Evolutionary conservation across 2,888 invertebrate genomes (phyloP).

Genomic region (Anagyrus pseudococci): DNA sequence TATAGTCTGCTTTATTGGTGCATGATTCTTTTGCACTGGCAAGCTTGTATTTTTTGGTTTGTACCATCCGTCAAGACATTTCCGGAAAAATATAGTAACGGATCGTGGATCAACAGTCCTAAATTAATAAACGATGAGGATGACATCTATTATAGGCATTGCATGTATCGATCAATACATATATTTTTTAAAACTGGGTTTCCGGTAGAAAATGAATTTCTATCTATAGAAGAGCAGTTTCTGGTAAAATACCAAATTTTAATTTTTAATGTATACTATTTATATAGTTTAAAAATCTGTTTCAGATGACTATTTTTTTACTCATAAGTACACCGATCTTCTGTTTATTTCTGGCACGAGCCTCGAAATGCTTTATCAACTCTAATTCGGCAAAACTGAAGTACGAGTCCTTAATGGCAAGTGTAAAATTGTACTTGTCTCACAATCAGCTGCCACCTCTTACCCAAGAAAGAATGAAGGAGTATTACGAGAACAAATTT

Average conservation of each 20-base stretch:
- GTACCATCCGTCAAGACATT: constrained; percentile 43
- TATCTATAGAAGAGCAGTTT: constrained; percentile 49
- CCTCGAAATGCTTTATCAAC: constrained; percentile 51
- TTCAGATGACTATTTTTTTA: constrained; percentile 35
- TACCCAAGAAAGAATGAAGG: constrained; percentile 49
- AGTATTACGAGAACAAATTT: constrained; percentile 56
- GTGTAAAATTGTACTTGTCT: constrained; percentile 54
- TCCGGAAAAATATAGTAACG: constrained; percentile 40
- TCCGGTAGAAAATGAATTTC: constrained; percentile 35
- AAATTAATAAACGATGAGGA: constrained; percentile 46
- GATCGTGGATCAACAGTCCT: constrained; percentile 50
- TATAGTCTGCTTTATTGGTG: constrained; percentile 47
- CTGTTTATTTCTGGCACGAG: constrained; percentile 48
- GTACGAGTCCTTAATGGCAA: constrained; percentile 51
- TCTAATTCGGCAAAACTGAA: constrained; percentile 51
- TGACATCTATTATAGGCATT: constrained; percentile 43
- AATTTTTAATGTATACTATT: too few relatives aligned
- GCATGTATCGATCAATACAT: constrained; percentile 47
- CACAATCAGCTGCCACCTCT: constrained; percentile 52
- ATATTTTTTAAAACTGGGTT: constrained; percentile 52
- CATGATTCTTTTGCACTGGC: constrained; percentile 53
- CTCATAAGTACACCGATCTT: constrained; percentile 45
- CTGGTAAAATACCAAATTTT: too few relatives aligned
- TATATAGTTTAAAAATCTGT: too few relatives aligned
- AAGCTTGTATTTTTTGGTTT: constrained; percentile 53